Base-by-base conservation (phyloP, 1,140 invertebrate genomes). In the Drosophila gunungcola region DNA sequence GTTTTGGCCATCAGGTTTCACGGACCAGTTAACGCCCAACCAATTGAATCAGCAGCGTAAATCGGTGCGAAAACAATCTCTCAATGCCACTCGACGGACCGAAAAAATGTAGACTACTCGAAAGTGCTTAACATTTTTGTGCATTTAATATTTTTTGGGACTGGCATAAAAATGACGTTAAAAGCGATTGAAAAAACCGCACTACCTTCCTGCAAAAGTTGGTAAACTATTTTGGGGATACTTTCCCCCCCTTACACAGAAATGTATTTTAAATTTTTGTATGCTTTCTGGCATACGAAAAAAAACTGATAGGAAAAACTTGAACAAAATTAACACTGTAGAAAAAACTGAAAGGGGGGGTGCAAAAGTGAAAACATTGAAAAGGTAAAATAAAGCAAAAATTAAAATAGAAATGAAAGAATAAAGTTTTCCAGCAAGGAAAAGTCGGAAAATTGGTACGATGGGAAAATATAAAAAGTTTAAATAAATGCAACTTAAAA, bases 401-500 rank as follows among this genome's bases (percentile, higher is more conserved):
- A 38, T 38, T 39, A 38, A 69, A 63, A 61, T 45, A 36, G 67
- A 57, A 78, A 78, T 58, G 69, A 83, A 60, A 51, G 64, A 70
- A 79, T 49, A 81, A 81, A 81, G 56, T 81, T 81, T 63, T 42
- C 51, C 62, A 54, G 58, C 61, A 70, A 67, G 72, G n/a, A 67
- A 54, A 67, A 42, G 34, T 46, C 42, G 16, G 39, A 73, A 85
- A 85, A 65, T 84, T 80, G 34, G 36, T 36, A n/a, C 29, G 36
- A 43, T 16, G 45, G 32, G 45, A 56, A 48, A 55, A 61, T 46
- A 58, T 60, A 68, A 61, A 70, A 76, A 73, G 55, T 68, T 84
- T 73, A 81, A 85, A 80, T 78, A 85, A 85, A 81, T 85, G 73
- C 73, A 85, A 80, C 77, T 85, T 85, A 78, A 84, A 85, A 85